A percentile compares a stretch with the other conserved stretches of the same genome.
Conservation (phyloP, 2,797 vertebrate species). For the Neopelma chrysocephalum region DNA sequence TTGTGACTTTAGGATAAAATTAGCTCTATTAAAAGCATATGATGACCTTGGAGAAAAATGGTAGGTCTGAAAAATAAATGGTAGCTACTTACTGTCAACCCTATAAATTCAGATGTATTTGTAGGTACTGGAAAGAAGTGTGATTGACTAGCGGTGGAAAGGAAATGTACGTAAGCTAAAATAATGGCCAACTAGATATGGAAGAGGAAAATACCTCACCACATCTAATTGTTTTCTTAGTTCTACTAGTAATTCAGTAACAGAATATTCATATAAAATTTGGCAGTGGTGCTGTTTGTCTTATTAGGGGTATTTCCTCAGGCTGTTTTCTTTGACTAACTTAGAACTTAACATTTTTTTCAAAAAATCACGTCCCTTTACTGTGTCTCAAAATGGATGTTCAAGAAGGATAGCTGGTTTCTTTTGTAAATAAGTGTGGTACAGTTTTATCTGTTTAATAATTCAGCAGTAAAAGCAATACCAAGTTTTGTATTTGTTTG, state of each 20-base stretch:
- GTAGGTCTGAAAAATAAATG: neutral
- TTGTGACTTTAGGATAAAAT: neutral
- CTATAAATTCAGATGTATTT: neutral
- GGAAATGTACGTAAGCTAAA: neutral
- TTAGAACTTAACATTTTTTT: neutral
- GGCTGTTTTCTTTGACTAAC: neutral
- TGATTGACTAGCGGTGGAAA: neutral
- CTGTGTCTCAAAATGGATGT: neutral
- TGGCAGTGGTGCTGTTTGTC: neutral
- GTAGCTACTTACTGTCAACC: neutral
- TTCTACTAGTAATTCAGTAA: neutral
- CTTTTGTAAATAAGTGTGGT: neutral
- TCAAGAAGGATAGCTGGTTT: neutral
- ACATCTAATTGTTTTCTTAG: neutral
- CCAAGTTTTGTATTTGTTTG: neutral
- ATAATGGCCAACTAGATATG: neutral
- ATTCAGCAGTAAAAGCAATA: neutral
- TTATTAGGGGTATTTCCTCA: neutral
- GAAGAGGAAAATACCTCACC: neutral
- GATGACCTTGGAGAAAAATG: neutral
- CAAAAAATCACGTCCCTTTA: neutral
- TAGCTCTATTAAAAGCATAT: neutral
- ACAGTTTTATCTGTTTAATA: neutral
- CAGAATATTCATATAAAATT: neutral
- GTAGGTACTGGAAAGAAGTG: neutral